Percentiles rank a stretch among this genome's conserved stretches.
These are phyloP conservation scores for Spodoptera picta DNA, from an alignment of 2,888 invertebrate species.

Conservation along the genomic window DNA sequence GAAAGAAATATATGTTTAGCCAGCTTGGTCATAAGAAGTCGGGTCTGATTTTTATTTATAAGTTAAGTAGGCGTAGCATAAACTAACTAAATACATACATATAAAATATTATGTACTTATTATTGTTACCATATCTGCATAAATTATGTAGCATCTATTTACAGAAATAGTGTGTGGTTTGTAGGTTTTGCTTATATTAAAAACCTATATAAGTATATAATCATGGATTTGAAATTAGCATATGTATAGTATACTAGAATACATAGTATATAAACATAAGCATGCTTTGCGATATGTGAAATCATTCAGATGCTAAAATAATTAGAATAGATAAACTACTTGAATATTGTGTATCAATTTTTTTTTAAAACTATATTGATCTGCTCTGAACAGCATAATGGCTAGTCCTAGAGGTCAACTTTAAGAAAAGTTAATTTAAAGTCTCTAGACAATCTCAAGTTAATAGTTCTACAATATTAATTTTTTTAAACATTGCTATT, in stretches of 20 bases:
- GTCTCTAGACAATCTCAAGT: not conserved
- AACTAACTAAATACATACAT: not conserved
- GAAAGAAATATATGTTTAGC: constrained; percentile 70
- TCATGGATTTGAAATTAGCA: constrained; percentile 4
- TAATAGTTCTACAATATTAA: no score
- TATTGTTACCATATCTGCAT: not conserved
- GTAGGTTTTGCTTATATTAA: constrained; percentile 3
- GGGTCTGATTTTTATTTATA: constrained; percentile 56
- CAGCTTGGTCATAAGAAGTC: constrained; percentile 82
- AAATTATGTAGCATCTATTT: constrained; percentile 18
- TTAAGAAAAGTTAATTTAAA: not conserved
- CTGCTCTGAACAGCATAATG: no score
- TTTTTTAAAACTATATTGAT: no score
- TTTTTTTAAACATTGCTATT: no score
- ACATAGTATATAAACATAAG: constrained; percentile 5
- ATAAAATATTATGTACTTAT: constrained; percentile 4
- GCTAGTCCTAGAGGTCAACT: no score
- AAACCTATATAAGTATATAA: constrained; percentile 2
- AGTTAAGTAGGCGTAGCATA: not conserved
- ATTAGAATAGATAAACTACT: no score
- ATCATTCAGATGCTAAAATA: not conserved
- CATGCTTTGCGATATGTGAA: constrained; percentile 10
- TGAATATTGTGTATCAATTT: no score
- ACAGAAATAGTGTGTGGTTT: constrained; percentile 8
- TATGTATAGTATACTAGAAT: constrained; percentile 1